These are phyloP conservation scores for Electrophaes corylata DNA, from an alignment of 2,888 invertebrate genomes.

Conservation along the genomic window DNA sequence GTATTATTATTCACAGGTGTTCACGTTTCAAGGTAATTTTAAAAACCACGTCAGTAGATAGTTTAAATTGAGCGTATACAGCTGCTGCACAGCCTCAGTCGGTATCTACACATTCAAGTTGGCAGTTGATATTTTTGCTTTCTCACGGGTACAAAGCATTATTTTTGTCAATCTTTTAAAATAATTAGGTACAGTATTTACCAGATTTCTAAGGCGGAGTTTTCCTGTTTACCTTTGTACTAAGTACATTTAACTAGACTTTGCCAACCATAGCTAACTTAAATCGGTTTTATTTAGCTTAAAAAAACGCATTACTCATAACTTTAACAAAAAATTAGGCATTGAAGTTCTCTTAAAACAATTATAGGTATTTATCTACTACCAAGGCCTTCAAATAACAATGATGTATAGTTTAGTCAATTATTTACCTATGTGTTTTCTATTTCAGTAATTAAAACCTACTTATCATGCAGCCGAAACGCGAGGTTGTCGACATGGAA, in stretches of 20 bases:
- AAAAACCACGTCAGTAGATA: slow-evolving; percentile 4
- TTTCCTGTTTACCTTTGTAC: too few species aligned
- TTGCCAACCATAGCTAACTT: too few species aligned
- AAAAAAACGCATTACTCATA: too few species aligned
- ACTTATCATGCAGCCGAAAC: slow-evolving; percentile 51
- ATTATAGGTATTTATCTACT: not conserved
- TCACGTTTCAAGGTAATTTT: not conserved
- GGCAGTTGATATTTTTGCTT: not conserved
- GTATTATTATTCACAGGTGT: not conserved
- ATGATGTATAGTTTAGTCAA: not conserved
- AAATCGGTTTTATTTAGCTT: too few species aligned
- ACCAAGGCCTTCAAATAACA: not conserved
- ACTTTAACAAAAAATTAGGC: too few species aligned
- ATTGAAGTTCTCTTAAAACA: too few species aligned
- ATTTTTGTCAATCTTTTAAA: too few species aligned
- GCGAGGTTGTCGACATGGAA: slow-evolving; percentile 49
- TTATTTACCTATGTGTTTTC: not conserved
- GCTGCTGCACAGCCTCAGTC: not conserved
- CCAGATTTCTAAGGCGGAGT: too few species aligned
- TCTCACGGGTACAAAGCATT: too few species aligned
- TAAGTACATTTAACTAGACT: too few species aligned
- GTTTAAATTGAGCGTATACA: not conserved
- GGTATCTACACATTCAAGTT: not conserved
- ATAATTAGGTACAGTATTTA: too few species aligned
- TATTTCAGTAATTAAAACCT: slow-evolving; percentile 23